These are phyloP conservation scores for Zosterops pallidus DNA, from an alignment of 2,113 vertebrate species.

Conservation along the genomic window DNA sequence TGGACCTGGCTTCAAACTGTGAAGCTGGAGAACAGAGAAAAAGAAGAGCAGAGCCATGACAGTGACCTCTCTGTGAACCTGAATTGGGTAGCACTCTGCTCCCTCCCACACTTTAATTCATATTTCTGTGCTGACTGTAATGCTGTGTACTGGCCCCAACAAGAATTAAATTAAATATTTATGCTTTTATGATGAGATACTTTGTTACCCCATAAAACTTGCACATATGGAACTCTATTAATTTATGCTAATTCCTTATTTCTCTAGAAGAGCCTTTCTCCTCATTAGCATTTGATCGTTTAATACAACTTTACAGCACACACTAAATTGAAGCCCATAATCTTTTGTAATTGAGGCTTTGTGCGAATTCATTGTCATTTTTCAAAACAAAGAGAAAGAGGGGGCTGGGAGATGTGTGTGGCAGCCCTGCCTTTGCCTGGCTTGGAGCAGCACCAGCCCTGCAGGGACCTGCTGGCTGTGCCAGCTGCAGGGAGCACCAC, in stretches of 20 bases:
- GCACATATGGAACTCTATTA: slow-evolving; percentile 64
- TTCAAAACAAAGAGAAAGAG: neutral
- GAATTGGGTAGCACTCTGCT: neutral
- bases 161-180: slow-evolving; percentile 70
- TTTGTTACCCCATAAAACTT: slow-evolving; percentile 57
- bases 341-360: slow-evolving; percentile 57
- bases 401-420: neutral
- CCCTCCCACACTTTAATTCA: slow-evolving; percentile 21
- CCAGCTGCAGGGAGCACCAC: neutral
- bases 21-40: neutral
- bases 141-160: slow-evolving; percentile 34
- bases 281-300: slow-evolving; percentile 62
- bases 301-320: slow-evolving; percentile 50
- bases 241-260: slow-evolving; percentile 69
- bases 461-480: neutral
- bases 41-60: neutral
- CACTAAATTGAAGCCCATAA: slow-evolving; percentile 44
- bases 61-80: neutral
- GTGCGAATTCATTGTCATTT: neutral
- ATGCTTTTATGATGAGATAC: slow-evolving; percentile 66
- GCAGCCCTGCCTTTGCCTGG: neutral
- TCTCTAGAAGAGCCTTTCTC: slow-evolving; percentile 43
- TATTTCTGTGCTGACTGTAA: slow-evolving; percentile 34
- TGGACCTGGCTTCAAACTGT: neutral
- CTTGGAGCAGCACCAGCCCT: neutral